Base-by-base conservation (phyloP, 2,113 vertebrate genomes). In the Lepus americanus region DNA sequence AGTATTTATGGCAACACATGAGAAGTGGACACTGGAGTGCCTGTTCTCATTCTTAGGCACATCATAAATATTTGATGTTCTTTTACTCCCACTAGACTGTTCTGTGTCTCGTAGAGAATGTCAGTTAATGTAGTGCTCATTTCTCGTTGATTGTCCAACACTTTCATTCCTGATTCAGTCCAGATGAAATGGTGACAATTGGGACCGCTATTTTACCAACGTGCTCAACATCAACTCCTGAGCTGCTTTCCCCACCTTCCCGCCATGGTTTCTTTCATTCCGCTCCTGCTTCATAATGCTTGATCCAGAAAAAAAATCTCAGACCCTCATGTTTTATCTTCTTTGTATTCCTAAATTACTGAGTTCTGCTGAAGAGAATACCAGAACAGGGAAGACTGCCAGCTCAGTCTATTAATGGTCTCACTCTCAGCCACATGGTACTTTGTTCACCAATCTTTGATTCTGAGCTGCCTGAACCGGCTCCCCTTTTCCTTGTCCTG, bases 1-100 rank as follows among this genome's bases (percentile, higher is more conserved):
- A 61, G 31, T 76, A 83, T 91, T 89, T 85, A 82, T 67, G 79
- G 77, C 83, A 77, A 85, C 29, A 77, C 31, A 39, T 23, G 81
- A 61, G 89, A 61, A 70, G 23, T 19, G 59, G 59, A 25, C 59
- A 61, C 31, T 53, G 12, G 9, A 39, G 31, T n/a, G 31, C 39
- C 27, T 76, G 39, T 51, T 93, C 88, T 79, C 31, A 66, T 89
- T 94, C 76, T 78, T 22, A 59, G 76, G 59, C 39, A 82, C 19
- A n/a, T 96, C 70, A 89, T 89, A 87, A 82, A 76, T 67, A 84
- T 49, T 9, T 85, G 6, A 31, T 16, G 5, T 83, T 33, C 10
- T 27, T 86, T 74, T 80, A 8, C 17, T 91, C 23, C 69, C 6
- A 59, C 16, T 67, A 9, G 33, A 9, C 67, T 79, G 3, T 2